These are phyloP conservation scores for Botia almorhae DNA, from an alignment of 2,797 vertebrate species.

Conservation along the genomic window DNA sequence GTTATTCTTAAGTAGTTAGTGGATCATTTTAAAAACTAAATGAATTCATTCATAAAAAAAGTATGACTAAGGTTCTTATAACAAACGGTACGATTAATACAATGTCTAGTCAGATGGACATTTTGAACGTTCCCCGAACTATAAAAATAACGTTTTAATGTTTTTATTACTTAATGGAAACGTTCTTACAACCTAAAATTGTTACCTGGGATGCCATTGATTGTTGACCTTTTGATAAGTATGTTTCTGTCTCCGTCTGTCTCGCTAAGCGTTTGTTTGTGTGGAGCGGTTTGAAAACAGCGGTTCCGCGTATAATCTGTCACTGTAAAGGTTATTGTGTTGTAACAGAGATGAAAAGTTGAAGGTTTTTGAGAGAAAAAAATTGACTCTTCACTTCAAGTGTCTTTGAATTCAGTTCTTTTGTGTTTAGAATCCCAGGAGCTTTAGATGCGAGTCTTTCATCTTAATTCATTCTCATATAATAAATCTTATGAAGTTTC, in stretches of 20 bases:
- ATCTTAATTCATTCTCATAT: neutral
- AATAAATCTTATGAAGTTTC: neutral
- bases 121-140: too few species aligned
- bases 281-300: neutral
- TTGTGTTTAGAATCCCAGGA: neutral
- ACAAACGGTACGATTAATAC: too few species aligned
- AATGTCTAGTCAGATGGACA: too few species aligned
- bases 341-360: neutral
- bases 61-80: too few species aligned
- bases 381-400: constrained; percentile 5
- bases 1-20: too few species aligned
- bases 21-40: too few species aligned
- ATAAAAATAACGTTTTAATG: too few species aligned
- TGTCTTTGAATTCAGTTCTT: constrained; percentile 12
- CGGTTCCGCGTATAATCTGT: neutral
- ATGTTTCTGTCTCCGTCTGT: neutral
- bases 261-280: neutral
- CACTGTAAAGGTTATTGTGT: constrained; percentile 7
- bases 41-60: too few species aligned
- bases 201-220: neutral
- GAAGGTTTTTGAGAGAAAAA: neutral
- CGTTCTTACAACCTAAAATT: too few species aligned
- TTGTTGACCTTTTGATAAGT: neutral
- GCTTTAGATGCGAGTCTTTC: constrained; percentile 2
- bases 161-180: too few species aligned